A percentile compares a stretch with the other conserved stretches of the same genome.
These are phyloP conservation scores for Prosopocoilus inquinatus DNA, from an alignment of 2,888 invertebrate genomes.

Conservation along the genomic window DNA sequence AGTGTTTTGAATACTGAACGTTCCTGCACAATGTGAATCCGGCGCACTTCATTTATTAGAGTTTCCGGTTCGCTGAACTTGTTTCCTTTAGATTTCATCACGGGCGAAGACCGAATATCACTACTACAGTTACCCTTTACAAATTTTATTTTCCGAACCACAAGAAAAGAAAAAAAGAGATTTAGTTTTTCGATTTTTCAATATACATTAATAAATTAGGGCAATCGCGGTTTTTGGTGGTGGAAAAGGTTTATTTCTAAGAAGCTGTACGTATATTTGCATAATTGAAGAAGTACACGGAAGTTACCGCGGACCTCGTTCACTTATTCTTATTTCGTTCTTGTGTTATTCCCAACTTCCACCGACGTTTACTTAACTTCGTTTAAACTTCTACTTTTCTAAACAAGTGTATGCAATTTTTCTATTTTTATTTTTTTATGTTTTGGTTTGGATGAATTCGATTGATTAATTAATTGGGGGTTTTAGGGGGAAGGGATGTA, in stretches of 20 bases:
- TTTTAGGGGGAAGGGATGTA: not conserved
- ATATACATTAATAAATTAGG: slow-evolving; percentile 18
- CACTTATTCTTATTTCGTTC: slow-evolving; percentile 43
- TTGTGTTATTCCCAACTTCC: slow-evolving; percentile 42
- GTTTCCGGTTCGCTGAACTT: slow-evolving; percentile 16
- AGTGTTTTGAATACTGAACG: slow-evolving; percentile 15
- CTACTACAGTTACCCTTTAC: not conserved
- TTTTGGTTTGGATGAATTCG: slow-evolving; percentile 11
- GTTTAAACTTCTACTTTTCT: slow-evolving; percentile 39
- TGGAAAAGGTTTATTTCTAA: slow-evolving; percentile 25
- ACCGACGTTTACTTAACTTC: slow-evolving; percentile 43
- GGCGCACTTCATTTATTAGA: slow-evolving; percentile 19
- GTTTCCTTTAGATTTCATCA: slow-evolving; percentile 17
- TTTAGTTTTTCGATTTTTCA: too few relatives aligned
- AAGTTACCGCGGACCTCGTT: slow-evolving; percentile 43
- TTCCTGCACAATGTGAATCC: slow-evolving; percentile 8
- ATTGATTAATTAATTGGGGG: not conserved
- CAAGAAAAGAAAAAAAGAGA: too few relatives aligned
- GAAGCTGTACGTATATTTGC: slow-evolving; percentile 38
- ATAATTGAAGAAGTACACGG: slow-evolving; percentile 47
- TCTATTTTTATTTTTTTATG: too few relatives aligned
- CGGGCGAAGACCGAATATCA: slow-evolving; percentile 3
- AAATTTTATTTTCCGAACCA: not conserved
- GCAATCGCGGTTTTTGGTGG: slow-evolving; percentile 14
- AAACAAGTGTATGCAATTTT: slow-evolving; percentile 32